Base-by-base conservation (phyloP, 1,140 invertebrate species). In the Drosophila prosaltans region DNA sequence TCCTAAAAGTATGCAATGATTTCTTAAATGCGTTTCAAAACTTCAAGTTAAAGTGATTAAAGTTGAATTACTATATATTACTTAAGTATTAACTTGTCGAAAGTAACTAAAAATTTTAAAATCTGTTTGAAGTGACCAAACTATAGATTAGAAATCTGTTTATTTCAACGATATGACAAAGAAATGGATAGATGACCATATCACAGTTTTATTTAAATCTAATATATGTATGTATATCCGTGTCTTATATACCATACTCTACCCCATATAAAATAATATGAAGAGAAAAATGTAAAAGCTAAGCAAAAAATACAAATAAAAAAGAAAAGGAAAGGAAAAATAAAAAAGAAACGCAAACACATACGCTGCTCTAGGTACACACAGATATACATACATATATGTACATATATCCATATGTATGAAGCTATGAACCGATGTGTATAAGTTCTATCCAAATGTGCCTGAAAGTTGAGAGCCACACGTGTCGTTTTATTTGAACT, bases 201-300 rank as follows among this genome's bases (percentile, higher is more conserved):
- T 16, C 16, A 16, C 16, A 16, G 16, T 16, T 16, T 16, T 16
- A 16, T 16, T 16, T 16, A 16, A 16, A 16, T 16, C 16, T 16
- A 16, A 16, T 16, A 16, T 16, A n/a, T n/a, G n/a, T n/a, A n/a
- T n/a, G n/a, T n/a, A n/a, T n/a, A n/a, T n/a, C n/a, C n/a, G n/a
- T n/a, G 45, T 32, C 54, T n/a, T 36, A 36, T 61, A 59, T 60
- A 40, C 55, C 55, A 21, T 16, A 45, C 9, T 7, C 2, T 48
- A 68, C 21, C 30, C 26, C 58, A 55, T n/a, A 6, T 0, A 0
- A 3, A 57, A 74, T 30, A 51, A 74, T 45, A 40, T 58, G 39
- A 61, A 54, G 60, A 69, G 30, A 30, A 72, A 58, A 58, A 70
- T 59, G 67, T 71, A 74, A 79, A 64, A 79, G 62, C 70, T 62